Base-by-base conservation (phyloP, 2,113 vertebrate species). In the Cyprinodon variegatus region DNA sequence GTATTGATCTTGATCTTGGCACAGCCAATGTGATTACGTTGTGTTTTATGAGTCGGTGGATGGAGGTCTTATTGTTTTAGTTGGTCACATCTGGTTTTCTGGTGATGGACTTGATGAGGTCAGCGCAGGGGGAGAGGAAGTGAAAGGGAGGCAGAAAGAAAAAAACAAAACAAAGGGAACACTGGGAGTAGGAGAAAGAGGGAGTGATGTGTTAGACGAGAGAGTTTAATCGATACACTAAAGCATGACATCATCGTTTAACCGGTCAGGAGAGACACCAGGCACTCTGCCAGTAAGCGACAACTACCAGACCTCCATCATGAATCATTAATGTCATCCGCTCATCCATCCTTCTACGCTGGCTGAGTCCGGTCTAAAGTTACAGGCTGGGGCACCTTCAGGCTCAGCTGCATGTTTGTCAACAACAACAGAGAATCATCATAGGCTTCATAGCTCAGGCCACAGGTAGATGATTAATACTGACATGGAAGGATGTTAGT, bases 171-270 rank as follows among this genome's bases (percentile, higher is more conserved):
- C 10, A 60, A 22, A 67, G 77, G 75, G 82, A 82, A 78, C 76
- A 79, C 82, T 72, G 65, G 15, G 64, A 64, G 64, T 65, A 70
- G 71, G 64, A 82, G 78, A 73, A 66, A 81, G 74, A 62, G 50
- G 22, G 70, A 86, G 83, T 41, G 83, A 81, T 85, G 76, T 37
- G 81, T 84, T 83, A 36, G 65, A 78, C 63, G 39, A 45, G 36
- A 83, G 86, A 87, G 82, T 86, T 85, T 85, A 85, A 93, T 93
- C 73, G 39, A 93, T 91, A 87, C 70, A 68, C 77, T 82, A 74
- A 90, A 88, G 78, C 79, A 91, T 93, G 90, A 93, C 90, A 91
- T 93, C 92, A 93, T 83, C 60, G 46, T 80, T 86, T 77, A 90
- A 83, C 65, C 48, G 39, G 84, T 87, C 89, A 87, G 81, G 73